These are phyloP conservation scores for Oscheius sp. DNA, from an alignment of 2,888 invertebrate genomes.

Conservation along the genomic window DNA sequence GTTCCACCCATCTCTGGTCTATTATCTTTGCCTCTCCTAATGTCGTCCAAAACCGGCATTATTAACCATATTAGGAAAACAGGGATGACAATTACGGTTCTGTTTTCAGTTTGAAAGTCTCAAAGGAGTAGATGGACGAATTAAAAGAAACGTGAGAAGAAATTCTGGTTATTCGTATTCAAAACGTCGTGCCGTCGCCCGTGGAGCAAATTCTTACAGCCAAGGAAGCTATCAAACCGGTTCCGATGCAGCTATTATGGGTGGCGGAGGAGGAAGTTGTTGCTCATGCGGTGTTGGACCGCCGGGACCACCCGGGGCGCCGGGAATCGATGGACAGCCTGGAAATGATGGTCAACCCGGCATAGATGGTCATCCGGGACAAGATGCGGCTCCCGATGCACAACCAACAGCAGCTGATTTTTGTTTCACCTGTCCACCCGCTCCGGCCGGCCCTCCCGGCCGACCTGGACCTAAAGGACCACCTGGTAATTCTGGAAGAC, in stretches of 20 bases:
- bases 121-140: conserved; percentile 26
- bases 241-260: not conserved
- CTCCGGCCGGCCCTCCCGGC: conserved; percentile 47
- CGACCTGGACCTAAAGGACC: conserved; percentile 42
- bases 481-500: conserved; percentile 50
- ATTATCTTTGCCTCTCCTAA: not conserved
- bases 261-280: conserved; percentile 33
- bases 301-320: conserved; percentile 41
- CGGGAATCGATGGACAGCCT: conserved; percentile 31
- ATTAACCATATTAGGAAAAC: not conserved
- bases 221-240: not conserved
- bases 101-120: conserved; percentile 29
- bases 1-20: not conserved
- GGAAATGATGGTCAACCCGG: conserved; percentile 27
- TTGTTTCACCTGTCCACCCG: conserved; percentile 56
- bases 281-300: conserved; percentile 54
- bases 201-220: conserved; percentile 23
- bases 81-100: not conserved
- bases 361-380: conserved; percentile 26
- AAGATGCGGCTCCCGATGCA: conserved; percentile 31
- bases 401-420: conserved; percentile 48
- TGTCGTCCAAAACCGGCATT: conserved; percentile 7
- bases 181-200: conserved; percentile 22
- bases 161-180: not conserved
- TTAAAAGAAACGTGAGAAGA: conserved; percentile 14